Evolutionary conservation across 2,888 invertebrate species (phyloP).

Genomic region (Biston stratarius): DNA sequence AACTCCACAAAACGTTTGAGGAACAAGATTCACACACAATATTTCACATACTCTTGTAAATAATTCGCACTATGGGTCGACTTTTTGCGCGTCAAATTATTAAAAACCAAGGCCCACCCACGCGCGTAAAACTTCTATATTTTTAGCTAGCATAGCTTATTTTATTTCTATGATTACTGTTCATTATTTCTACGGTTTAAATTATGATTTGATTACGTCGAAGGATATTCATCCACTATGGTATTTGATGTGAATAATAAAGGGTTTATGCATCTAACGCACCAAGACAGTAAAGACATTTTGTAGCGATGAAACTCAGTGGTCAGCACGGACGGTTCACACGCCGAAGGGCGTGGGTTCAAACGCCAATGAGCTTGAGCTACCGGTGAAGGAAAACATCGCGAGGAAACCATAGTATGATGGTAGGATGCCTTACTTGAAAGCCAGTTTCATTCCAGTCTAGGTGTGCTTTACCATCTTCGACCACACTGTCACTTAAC

Average conservation of each 20-base stretch:
- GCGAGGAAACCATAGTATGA: too few relatives aligned
- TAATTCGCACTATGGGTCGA: slow-evolving; percentile 36
- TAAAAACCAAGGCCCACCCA: slow-evolving; percentile 39
- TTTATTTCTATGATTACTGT: slow-evolving; percentile 25
- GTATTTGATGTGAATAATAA: background rate
- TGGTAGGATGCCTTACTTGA: too few relatives aligned
- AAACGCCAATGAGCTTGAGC: too few relatives aligned
- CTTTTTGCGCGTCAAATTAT: slow-evolving; percentile 42
- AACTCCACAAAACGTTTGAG: background rate
- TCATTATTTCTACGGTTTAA: slow-evolving; percentile 20
- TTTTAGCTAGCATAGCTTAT: too few relatives aligned
- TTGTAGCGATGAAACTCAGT: too few relatives aligned
- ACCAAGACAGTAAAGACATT: background rate
- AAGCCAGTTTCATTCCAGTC: too few relatives aligned
- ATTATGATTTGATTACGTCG: slow-evolving; percentile 20
- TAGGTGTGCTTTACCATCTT: too few relatives aligned
- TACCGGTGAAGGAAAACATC: too few relatives aligned
- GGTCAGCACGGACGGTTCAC: too few relatives aligned
- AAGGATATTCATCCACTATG: slow-evolving; percentile 31
- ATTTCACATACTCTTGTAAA: slow-evolving; percentile 38
- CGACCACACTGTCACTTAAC: too few relatives aligned
- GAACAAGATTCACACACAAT: slow-evolving; percentile 24
- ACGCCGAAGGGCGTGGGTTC: too few relatives aligned
- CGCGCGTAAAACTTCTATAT: slow-evolving; percentile 19
- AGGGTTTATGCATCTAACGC: background rate